phyloP scores from a whole-genome alignment of 2,797 vertebrate genomes.

The Dicrostonyx torquatus region DNA sequence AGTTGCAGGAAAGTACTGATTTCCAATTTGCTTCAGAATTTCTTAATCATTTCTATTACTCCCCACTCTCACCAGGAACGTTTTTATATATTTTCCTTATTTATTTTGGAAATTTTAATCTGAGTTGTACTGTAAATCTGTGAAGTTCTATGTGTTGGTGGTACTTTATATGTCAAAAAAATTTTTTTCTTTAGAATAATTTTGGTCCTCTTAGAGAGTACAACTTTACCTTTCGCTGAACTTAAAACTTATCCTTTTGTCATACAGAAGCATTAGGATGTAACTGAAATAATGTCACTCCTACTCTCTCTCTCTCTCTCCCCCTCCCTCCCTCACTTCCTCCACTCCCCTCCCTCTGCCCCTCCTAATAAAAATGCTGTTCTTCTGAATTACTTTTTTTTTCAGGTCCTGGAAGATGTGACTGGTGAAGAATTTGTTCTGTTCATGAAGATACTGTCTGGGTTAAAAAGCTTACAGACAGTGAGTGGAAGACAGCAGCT shows the following conservation, averaged over 20 bases:
- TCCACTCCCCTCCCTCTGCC: too few relatives aligned
- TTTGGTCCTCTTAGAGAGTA: slow-evolving; percentile 1
- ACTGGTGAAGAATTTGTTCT: slow-evolving; percentile 98
- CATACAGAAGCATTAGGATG: background rate
- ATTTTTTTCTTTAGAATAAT: slow-evolving; percentile 9
- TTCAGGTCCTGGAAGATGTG: slow-evolving; percentile 97
- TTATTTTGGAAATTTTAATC: slow-evolving; percentile 11
- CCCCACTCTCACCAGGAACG: background rate
- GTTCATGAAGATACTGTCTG: slow-evolving; percentile 96
- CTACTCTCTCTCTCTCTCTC: background rate
- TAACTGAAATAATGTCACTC: slow-evolving; percentile 6
- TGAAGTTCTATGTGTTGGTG: background rate
- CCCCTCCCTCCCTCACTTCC: too few relatives aligned
- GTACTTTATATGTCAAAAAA: background rate
- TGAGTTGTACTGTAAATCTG: background rate
- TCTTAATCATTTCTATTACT: background rate
- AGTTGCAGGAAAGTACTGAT: background rate
- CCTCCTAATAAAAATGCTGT: background rate
- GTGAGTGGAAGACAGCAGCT: slow-evolving; percentile 97
- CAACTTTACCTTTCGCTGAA: background rate
- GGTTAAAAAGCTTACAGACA: slow-evolving; percentile 94
- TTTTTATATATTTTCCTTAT: slow-evolving; percentile 30
- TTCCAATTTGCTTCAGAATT: background rate
- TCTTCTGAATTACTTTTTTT: slow-evolving; percentile 53
- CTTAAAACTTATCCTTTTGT: background rate